A percentile compares a stretch with the other conserved stretches of the same genome.
Conservation (phyloP, 64 coral and sea anemone genomes). For the Porites australiensis region DNA sequence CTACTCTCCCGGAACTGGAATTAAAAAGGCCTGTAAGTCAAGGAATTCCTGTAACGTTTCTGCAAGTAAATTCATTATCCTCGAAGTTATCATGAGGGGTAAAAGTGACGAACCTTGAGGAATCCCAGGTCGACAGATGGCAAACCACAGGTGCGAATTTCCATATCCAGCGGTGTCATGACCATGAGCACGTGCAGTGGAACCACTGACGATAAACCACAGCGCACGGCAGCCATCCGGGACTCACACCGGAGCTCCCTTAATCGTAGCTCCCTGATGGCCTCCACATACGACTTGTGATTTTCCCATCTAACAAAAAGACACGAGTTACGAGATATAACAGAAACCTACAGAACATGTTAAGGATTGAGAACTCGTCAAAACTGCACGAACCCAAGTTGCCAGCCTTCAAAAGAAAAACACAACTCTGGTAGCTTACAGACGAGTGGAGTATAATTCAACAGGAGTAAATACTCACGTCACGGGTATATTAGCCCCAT, state of each 20-base stretch:
- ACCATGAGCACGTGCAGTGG: conserved; percentile 86
- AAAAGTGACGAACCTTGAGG: conserved; percentile 73
- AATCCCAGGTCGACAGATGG: conserved; percentile 97
- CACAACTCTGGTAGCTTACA: no score
- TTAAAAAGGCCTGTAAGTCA: no score
- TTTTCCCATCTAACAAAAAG: conserved; percentile 87
- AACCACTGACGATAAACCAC: conserved; percentile 89
- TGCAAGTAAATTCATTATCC: no score
- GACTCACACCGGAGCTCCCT: conserved; percentile 85
- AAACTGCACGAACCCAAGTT: no score
- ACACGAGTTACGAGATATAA: neutral
- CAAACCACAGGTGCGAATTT: conserved; percentile 90
- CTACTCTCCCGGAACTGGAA: no score
- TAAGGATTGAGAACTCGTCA: no score
- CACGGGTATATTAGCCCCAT: conserved; percentile 72
- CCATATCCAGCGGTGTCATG: conserved; percentile 86
- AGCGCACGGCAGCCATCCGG: conserved; percentile 84
- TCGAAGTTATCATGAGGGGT: no score
- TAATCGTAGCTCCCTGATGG: conserved; percentile 81
- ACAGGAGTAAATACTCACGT: conserved; percentile 70
- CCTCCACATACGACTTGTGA: conserved; percentile 79
- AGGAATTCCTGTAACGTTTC: no score
- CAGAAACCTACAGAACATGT: no score
- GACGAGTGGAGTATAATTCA: neutral
- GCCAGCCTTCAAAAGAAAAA: no score